Conservation (phyloP, 2,888 invertebrate genomes). For the Coenonympha glycerion region DNA sequence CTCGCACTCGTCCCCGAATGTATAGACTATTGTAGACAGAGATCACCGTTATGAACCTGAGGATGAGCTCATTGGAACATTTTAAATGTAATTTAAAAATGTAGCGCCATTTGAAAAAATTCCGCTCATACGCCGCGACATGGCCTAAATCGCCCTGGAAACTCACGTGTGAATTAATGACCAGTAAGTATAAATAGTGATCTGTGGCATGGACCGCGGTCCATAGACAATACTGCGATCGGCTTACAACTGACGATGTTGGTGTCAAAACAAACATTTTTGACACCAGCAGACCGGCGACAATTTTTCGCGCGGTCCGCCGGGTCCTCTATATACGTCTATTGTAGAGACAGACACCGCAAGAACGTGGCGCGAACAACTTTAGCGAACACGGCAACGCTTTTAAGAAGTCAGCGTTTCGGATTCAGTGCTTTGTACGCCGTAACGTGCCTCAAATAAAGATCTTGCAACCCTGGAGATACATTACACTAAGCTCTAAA, state of each 20-base stretch:
- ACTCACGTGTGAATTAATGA: no score
- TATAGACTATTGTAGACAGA: background rate
- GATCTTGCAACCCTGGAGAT: constrained; percentile 22
- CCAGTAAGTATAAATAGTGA: no score
- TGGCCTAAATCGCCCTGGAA: no score
- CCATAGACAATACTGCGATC: no score
- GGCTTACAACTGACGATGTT: no score
- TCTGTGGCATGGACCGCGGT: no score
- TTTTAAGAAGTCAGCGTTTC: constrained; percentile 45
- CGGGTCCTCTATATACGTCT: no score
- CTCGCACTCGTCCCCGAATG: constrained; percentile 4
- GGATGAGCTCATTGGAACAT: background rate
- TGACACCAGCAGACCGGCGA: background rate
- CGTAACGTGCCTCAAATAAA: constrained; percentile 28
- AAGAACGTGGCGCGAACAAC: constrained; percentile 39
- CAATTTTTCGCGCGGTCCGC: background rate
- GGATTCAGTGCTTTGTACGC: constrained; percentile 27
- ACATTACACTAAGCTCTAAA: constrained; percentile 39
- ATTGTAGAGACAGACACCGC: constrained; percentile 21
- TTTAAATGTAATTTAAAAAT: no score
- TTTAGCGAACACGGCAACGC: constrained; percentile 57
- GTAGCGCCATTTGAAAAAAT: no score
- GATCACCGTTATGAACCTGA: background rate
- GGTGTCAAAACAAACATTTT: background rate
- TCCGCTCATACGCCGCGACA: no score